Conservation (phyloP, 2,888 invertebrate genomes). For the Caenorhabditis sp. region DNA sequence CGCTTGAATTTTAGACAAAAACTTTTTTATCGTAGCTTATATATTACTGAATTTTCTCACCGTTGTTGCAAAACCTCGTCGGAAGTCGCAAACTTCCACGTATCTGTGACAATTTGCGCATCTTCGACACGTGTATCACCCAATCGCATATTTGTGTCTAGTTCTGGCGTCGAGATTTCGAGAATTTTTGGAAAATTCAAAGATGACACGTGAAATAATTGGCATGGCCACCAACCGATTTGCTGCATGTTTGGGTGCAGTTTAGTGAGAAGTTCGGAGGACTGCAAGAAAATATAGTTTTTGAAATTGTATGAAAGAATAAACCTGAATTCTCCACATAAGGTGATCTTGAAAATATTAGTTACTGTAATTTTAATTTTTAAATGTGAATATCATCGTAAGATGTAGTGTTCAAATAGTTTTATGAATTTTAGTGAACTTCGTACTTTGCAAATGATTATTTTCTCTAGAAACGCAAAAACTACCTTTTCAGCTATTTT, state of each 20-base stretch:
- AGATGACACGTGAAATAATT: neutral
- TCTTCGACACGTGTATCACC: constrained; percentile 1
- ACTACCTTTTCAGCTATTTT: neutral
- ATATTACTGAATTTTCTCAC: no score
- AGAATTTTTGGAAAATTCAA: neutral
- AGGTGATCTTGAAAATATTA: no score
- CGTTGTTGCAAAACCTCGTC: constrained; percentile 24
- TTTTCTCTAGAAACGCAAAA: no score
- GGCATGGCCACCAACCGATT: neutral
- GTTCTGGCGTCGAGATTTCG: neutral
- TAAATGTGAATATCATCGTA: no score
- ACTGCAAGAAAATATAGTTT: neutral
- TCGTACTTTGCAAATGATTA: no score
- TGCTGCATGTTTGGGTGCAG: neutral
- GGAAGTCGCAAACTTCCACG: constrained; percentile 30
- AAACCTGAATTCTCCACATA: no score
- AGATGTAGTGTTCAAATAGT: no score
- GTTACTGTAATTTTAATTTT: no score
- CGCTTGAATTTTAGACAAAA: no score
- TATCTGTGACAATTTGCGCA: constrained; percentile 19
- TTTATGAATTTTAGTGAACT: no score
- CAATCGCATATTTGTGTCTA: neutral
- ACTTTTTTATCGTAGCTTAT: no score
- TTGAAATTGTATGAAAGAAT: neutral
- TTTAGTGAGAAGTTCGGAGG: neutral